Base-by-base conservation (phyloP, 2,797 vertebrate species). In the Atherinosoma microstoma region DNA sequence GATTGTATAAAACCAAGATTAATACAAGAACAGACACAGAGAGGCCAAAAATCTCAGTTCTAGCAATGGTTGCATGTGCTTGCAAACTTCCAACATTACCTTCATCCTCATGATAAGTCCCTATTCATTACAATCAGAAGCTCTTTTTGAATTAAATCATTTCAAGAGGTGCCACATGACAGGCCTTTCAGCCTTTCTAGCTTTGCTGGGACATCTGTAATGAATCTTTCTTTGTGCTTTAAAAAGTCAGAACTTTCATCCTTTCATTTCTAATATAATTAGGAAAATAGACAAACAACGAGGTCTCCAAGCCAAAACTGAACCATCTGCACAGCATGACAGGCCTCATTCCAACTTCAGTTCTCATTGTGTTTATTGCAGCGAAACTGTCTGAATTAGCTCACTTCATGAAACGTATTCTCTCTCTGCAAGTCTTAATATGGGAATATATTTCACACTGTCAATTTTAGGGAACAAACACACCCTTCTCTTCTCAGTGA, bases 401-500 rank as follows among this genome's bases (percentile, higher is more conserved):
- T 80, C 78, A 78, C 36, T 66, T 65, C 49, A 49, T 57, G 70
- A 82, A 64, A 83, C 3, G 67, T 47, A 60, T 73, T 54, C 16
- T 68, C 40, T 75, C 45, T 75, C 58, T 58, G 32, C 75, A 74
- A 49, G 30, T 65, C 38, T 62, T 22, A 56, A 76, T 64, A 51
- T 69, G 59, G 51, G 27, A 58, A 32, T 3, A 13, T 15, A 69
- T 75, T 73, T 76, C 2, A 63, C 34, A n/a, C 51, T 56, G 58
- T 79, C 71, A 68, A 18, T 53, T 67, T 18, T 3, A 16, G 47
- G 49, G 0, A 75, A 73, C 47, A 60, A 12, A 78, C 18, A 53
- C 77, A 74, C 2, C 27, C 45, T 40, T 68, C 75, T 76, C 49
- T 45, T 22, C 24, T 47, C 63, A 58, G 79, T n/a, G 77, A 67